Percentiles rank a stretch among this genome's conserved stretches.
phyloP scores from a whole-genome alignment of 1,140 invertebrate genomes.

The Danaus plexippus region DNA sequence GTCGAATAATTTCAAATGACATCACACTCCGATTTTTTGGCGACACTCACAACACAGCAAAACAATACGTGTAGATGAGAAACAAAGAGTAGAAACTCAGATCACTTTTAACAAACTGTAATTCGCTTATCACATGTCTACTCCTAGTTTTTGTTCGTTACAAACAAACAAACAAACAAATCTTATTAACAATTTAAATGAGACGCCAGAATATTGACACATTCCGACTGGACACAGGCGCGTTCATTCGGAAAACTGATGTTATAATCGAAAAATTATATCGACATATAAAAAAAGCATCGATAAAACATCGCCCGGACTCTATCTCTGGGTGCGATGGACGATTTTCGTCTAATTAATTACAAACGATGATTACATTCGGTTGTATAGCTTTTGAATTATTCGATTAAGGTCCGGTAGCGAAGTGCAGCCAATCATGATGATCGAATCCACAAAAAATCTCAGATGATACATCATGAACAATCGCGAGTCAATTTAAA shows the following conservation, averaged over 20 bases:
- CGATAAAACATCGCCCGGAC: not conserved
- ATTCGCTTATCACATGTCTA: too few relatives aligned
- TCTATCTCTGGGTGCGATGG: constrained; percentile 8
- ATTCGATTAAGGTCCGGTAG: constrained; percentile 47
- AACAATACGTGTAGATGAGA: too few relatives aligned
- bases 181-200: too few relatives aligned
- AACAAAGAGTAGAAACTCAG: too few relatives aligned
- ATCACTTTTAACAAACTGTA: too few relatives aligned
- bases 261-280: constrained; percentile 39
- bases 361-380: constrained; percentile 1
- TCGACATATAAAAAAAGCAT: constrained; percentile 23
- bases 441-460: constrained; percentile 48
- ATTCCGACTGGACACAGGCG: constrained; percentile 28
- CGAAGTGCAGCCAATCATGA: constrained; percentile 45
- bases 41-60: too few relatives aligned
- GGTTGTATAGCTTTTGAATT: constrained; percentile 32
- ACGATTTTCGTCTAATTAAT: constrained; percentile 12
- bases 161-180: too few relatives aligned
- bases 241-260: constrained; percentile 48
- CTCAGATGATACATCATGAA: constrained; percentile 30
- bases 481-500: constrained; percentile 23
- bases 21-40: too few relatives aligned
- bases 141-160: too few relatives aligned
- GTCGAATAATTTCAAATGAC: constrained; percentile 16
- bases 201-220: too few relatives aligned